Percentiles rank a stretch among this genome's conserved stretches.
These are phyloP conservation scores for Actinernus sp. DNA, from an alignment of 92 coral and sea anemone genomes.

Conservation along the genomic window DNA sequence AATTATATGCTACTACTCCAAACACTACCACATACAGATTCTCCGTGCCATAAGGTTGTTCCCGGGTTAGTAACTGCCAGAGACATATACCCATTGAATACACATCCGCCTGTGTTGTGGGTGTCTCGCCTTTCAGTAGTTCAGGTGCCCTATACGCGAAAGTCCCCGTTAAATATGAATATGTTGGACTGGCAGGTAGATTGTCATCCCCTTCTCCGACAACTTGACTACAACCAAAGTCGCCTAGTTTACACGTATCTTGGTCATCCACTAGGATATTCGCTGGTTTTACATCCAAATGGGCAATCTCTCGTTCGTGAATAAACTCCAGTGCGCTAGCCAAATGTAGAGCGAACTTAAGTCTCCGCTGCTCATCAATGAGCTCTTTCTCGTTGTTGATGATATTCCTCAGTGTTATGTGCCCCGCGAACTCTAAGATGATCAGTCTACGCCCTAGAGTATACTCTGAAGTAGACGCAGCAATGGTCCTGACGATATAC, in stretches of 20 bases:
- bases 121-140: constrained; percentile 92
- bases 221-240: constrained; percentile 96
- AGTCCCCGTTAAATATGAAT: constrained; percentile 94
- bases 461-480: constrained; percentile 71
- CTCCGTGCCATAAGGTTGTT: constrained; percentile 95
- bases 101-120: constrained; percentile 95
- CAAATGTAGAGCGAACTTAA: constrained; percentile 83
- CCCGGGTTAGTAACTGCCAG: constrained; percentile 91
- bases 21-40: constrained; percentile 95
- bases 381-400: constrained; percentile 80
- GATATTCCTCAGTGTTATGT: constrained; percentile 78
- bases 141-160: constrained; percentile 98
- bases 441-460: constrained; percentile 76
- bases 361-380: constrained; percentile 74
- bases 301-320: constrained; percentile 90
- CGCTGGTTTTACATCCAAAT: constrained; percentile 96
- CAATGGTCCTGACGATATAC: constrained; percentile 83
- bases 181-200: constrained; percentile 99
- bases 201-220: constrained; percentile 86
- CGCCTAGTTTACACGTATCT: constrained; percentile 92
- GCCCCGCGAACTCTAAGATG: constrained; percentile 97
- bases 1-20: constrained; percentile 95
- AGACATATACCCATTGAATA: constrained; percentile 95
- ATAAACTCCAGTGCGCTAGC: constrained; percentile 84
- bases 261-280: constrained; percentile 87